These are phyloP conservation scores for Melanostoma mellinum DNA, from an alignment of 2,888 invertebrate genomes.

Conservation along the genomic window DNA sequence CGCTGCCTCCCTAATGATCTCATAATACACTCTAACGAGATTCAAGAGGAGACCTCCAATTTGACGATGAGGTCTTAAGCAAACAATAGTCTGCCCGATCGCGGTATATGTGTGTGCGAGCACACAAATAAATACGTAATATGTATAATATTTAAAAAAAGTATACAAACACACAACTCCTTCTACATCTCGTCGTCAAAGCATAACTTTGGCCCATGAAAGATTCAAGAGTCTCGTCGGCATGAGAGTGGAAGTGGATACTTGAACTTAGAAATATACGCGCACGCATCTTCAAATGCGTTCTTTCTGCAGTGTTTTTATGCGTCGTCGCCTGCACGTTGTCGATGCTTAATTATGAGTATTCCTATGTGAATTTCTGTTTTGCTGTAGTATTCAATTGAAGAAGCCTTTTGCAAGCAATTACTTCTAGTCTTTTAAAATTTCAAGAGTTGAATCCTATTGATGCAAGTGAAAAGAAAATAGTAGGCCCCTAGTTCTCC, in stretches of 20 bases:
- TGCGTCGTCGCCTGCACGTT: slow-evolving; percentile 1
- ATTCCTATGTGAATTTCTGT: slow-evolving; percentile 17
- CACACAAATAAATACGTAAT: slow-evolving; percentile 40
- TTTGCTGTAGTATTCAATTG: no score
- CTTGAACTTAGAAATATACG: slow-evolving; percentile 34
- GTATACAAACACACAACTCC: slow-evolving; percentile 1
- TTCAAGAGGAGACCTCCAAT: slow-evolving; percentile 70
- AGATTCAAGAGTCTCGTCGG: slow-evolving; percentile 40
- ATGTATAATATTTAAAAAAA: no score
- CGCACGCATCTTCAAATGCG: slow-evolving; percentile 45
- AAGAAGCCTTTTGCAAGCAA: no score
- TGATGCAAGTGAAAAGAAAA: no score
- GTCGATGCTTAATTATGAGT: slow-evolving; percentile 48
- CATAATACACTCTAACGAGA: slow-evolving; percentile 72
- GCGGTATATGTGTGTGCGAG: slow-evolving; percentile 26
- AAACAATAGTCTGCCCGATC: slow-evolving; percentile 68
- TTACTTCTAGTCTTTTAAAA: no score
- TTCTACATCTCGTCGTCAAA: slow-evolving; percentile 33
- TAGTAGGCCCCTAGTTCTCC: no score
- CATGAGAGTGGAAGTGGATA: slow-evolving; percentile 28
- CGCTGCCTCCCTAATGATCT: slow-evolving; percentile 68
- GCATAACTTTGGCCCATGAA: slow-evolving; percentile 50
- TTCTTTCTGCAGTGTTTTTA: slow-evolving; percentile 20
- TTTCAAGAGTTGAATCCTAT: no score
- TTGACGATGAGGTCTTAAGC: slow-evolving; percentile 69